phyloP scores from a whole-genome alignment of 2,888 invertebrate genomes.

The Sinodicranocentrus sp. region DNA sequence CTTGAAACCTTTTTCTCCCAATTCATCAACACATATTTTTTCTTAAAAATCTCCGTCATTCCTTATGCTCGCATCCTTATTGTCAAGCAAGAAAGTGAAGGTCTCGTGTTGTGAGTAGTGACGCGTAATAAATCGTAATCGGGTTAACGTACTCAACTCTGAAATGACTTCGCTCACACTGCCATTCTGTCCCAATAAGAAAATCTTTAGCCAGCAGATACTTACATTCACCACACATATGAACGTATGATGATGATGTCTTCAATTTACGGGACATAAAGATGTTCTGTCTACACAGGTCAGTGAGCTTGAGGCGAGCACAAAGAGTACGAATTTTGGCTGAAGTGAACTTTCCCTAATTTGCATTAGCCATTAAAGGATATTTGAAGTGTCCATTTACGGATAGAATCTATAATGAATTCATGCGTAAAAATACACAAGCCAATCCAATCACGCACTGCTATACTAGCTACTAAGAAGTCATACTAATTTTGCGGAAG shows the following conservation, averaged over 20 bases:
- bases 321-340: constrained; percentile 34
- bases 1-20: too few species aligned
- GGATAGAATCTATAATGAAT: constrained; percentile 50
- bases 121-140: constrained; percentile 51
- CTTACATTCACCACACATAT: too few species aligned
- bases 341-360: constrained; percentile 61
- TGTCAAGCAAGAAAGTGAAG: constrained; percentile 43
- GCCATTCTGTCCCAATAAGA: background rate
- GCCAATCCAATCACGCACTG: constrained; percentile 4
- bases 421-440: constrained; percentile 55
- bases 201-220: background rate
- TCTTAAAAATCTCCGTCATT: too few species aligned
- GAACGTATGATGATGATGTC: background rate
- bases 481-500: too few species aligned
- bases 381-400: constrained; percentile 49
- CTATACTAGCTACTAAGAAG: background rate
- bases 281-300: constrained; percentile 30
- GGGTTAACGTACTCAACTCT: constrained; percentile 52
- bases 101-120: constrained; percentile 32
- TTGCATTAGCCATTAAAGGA: constrained; percentile 64
- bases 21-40: too few species aligned
- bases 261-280: background rate
- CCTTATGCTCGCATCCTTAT: background rate
- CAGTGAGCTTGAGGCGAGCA: constrained; percentile 53
- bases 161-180: constrained; percentile 5